phyloP scores from a whole-genome alignment of 2,797 vertebrate species.

The Bradypodion pumilum region DNA sequence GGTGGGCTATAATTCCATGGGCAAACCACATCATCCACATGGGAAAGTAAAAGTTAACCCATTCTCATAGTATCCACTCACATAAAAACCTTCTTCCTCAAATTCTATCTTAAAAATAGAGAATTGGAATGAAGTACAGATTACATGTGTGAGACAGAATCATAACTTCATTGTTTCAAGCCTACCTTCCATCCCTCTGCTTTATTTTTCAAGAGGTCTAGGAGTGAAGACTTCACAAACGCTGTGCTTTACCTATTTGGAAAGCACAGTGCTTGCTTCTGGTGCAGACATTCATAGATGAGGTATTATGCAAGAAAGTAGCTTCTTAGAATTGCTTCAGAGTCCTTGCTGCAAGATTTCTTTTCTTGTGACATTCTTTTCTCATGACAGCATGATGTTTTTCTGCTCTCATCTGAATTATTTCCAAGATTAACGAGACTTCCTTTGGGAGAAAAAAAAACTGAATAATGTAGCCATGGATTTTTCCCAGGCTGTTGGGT shows the following conservation, averaged over 20 bases:
- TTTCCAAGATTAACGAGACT: rapidly evolving
- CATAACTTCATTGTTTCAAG: background rate
- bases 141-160: background rate
- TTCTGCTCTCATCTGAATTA: background rate
- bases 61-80: too few relatives aligned
- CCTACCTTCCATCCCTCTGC: background rate
- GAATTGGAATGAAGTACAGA: background rate
- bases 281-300: too few relatives aligned
- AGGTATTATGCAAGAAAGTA: background rate
- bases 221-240: background rate
- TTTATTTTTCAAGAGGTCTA: background rate
- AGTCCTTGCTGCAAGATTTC: background rate
- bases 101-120: background rate
- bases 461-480: background rate
- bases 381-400: background rate
- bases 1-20: too few relatives aligned
- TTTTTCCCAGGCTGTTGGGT: background rate
- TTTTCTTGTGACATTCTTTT: background rate
- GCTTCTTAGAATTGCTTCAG: background rate
- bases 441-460: background rate
- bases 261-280: too few relatives aligned
- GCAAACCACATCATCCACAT: too few relatives aligned
- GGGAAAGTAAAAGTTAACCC: too few relatives aligned
- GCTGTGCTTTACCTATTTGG: too few relatives aligned
- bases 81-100: background rate